Evolutionary conservation across 2,113 vertebrate species (phyloP), one percentile per base, ranked within the genome.

Genomic region (Podiceps cristatus): DNA sequence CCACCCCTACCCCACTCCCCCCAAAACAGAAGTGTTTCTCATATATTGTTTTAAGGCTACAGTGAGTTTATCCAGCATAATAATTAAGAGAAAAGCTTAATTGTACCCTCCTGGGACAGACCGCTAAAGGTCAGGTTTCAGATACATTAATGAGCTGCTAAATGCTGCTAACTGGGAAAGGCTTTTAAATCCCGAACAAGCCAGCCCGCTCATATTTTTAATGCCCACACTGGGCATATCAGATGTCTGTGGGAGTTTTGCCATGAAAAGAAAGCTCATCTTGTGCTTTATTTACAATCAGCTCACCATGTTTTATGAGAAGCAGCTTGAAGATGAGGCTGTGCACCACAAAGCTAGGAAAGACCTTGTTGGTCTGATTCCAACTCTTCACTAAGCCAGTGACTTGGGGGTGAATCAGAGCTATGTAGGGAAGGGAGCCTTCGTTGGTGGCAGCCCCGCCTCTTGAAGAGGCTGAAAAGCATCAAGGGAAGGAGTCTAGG

Each of bases 121-220:
- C 44, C 20, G n/a, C 10, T 67, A 88, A 91, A 96, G 87, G 77
- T 93, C 93, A 67, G 68, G 59, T 82, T 96, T 96, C 88, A 95
- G 88, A 50, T 56, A 58, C 53, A 28, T 86, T 95, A 86, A 96
- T 64, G 95, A 96, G 71, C 60, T 89, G 72, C 49, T 96, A 90
- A 97, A 92, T 88, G 42, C 59, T 96, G 50, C 27, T 89, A 60
- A 94, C 68, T 68, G 45, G 53, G n/a, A 93, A 71, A 68, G 45
- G 66, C 13, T 90, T 83, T 75, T 8, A 84, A 93, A 37, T 44
- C 35, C 59, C 2, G 7, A 23, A 49, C 67, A 60, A 81, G 63
- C 58, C 77, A 88, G 20, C 45, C 37, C 50, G 33, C 56, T 86
- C 71, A 9, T 37, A 64, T n/a, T 73, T 89, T 64, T 87, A 47